phyloP scores from a whole-genome alignment of 2,113 vertebrate species.

The Stercorarius parasiticus region DNA sequence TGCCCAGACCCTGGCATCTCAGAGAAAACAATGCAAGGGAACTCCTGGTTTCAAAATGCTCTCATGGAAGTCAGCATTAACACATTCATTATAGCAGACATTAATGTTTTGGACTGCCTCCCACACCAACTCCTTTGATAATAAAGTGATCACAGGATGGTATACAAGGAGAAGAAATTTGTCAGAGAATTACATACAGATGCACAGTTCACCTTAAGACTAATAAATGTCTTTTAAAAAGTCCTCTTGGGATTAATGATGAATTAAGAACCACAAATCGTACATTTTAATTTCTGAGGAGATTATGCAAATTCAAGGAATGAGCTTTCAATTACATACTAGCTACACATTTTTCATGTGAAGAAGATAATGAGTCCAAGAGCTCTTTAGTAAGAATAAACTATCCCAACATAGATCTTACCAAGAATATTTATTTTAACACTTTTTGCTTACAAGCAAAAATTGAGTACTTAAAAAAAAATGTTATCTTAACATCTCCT shows the following conservation, averaged over 20 bases:
- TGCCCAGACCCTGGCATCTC: not conserved
- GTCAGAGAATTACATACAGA: not conserved
- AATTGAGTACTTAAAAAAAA: not conserved
- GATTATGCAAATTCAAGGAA: not conserved
- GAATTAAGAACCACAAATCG: not conserved
- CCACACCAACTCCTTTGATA: not conserved
- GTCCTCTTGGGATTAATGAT: not conserved
- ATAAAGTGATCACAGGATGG: not conserved
- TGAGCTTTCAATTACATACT: not conserved
- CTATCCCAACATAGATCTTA: not conserved
- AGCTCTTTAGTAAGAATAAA: not conserved
- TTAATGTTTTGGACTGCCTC: not conserved
- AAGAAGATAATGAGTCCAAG: not conserved
- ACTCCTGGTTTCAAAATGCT: not conserved
- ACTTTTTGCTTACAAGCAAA: not conserved
- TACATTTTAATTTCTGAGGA: not conserved
- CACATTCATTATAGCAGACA: not conserved
- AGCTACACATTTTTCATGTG: not conserved
- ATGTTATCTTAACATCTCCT: not conserved
- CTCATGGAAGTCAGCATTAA: not conserved
- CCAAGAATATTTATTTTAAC: not conserved
- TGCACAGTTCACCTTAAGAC: not conserved
- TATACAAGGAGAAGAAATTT: not conserved
- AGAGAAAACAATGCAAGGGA: not conserved
- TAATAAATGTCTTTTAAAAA: not conserved